phyloP scores from a whole-genome alignment of 2,113 vertebrate genomes.

The Xiphophorus hellerii region DNA sequence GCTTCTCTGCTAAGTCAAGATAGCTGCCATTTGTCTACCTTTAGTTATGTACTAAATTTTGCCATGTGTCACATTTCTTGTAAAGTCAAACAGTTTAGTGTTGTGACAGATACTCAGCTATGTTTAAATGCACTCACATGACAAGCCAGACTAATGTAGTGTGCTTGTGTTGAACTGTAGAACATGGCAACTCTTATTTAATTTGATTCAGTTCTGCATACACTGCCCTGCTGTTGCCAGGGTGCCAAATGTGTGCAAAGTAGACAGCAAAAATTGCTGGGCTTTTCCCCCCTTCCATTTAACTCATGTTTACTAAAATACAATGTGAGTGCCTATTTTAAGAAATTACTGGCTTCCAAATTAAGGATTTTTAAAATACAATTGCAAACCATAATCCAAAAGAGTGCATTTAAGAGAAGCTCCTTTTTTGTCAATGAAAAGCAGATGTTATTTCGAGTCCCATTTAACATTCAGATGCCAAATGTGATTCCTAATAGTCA shows the following conservation, averaged over 20 bases:
- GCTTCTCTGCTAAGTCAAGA: not conserved
- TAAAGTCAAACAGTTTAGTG: not conserved
- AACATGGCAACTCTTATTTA: constrained; percentile 1
- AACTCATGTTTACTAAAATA: not conserved
- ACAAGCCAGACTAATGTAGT: not conserved
- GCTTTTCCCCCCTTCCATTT: not conserved
- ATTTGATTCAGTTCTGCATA: not conserved
- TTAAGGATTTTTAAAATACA: not conserved
- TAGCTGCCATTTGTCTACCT: not conserved
- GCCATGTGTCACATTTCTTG: not conserved
- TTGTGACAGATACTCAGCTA: not conserved
- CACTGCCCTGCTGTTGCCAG: not conserved
- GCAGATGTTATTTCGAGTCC: constrained; percentile 14
- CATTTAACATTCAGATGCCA: constrained; percentile 40
- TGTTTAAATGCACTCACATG: not conserved
- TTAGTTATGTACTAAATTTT: not conserved
- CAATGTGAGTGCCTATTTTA: not conserved
- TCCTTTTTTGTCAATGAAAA: constrained; percentile 34
- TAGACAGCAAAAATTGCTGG: not conserved
- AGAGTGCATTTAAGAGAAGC: constrained; percentile 11
- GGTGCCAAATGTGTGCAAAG: not conserved
- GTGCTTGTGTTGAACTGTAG: not conserved
- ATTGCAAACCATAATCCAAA: not conserved
- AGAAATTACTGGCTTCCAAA: not conserved
- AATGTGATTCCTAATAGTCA: constrained; percentile 37